Percentiles rank a stretch among this genome's conserved stretches.
phyloP scores from a whole-genome alignment of 2,797 vertebrate genomes.

The Hirundo rustica region DNA sequence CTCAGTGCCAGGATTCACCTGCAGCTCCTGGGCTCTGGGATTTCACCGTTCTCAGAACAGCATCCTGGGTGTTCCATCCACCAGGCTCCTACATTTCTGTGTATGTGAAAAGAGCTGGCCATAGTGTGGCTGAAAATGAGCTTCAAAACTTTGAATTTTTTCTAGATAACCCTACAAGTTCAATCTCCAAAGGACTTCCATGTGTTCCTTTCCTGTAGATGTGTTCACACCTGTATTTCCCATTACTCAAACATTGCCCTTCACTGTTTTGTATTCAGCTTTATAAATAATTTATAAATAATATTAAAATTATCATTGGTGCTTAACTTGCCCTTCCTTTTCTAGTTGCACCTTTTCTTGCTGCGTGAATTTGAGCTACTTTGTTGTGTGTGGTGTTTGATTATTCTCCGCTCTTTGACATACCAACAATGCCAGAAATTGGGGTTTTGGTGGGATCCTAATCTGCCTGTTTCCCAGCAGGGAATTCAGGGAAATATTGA shows the following conservation, averaged over 20 bases:
- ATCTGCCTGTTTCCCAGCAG: background rate
- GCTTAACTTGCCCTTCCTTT: background rate
- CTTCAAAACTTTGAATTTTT: accelerated
- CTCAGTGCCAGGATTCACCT: background rate
- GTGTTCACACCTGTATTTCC: background rate
- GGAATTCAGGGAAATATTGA: background rate
- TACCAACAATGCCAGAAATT: background rate
- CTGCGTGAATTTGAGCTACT: background rate
- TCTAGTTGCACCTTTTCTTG: too few species aligned
- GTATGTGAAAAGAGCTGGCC: background rate
- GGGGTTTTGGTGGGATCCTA: background rate
- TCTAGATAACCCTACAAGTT: background rate
- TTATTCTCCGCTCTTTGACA: background rate
- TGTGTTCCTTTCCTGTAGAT: background rate
- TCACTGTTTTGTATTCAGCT: accelerated
- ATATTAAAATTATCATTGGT: background rate
- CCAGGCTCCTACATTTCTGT: background rate
- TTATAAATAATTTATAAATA: background rate
- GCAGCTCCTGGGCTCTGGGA: background rate
- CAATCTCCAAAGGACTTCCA: background rate
- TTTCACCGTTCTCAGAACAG: background rate
- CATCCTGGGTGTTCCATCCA: background rate
- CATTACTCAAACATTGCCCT: background rate
- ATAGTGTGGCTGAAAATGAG: background rate
- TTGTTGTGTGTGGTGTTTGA: background rate